These are phyloP conservation scores for Naso thynnoides DNA, from an alignment of 2,797 vertebrate genomes.

Conservation along the genomic window DNA sequence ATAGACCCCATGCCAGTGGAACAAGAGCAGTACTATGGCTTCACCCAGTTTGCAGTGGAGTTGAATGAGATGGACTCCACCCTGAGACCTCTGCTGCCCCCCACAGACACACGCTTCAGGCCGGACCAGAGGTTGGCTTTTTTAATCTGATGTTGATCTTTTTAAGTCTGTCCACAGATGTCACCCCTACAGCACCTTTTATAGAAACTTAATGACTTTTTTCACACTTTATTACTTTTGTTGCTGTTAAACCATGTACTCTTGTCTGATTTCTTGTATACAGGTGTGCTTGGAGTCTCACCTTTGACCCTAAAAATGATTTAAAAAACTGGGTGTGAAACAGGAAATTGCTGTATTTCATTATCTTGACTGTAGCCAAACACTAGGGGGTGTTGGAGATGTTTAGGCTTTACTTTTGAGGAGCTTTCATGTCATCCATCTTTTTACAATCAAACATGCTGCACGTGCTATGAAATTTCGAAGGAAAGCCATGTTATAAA, in stretches of 20 bases:
- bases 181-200: background rate
- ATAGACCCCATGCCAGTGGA: conserved; percentile 92
- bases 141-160: background rate
- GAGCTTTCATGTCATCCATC: too few relatives aligned
- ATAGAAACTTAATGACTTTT: background rate
- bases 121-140: conserved; percentile 93
- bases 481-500: too few relatives aligned
- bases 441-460: too few relatives aligned
- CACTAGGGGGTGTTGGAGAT: too few relatives aligned
- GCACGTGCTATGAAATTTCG: too few relatives aligned
- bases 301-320: conserved; percentile 15
- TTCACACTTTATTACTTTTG: background rate
- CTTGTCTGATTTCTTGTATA: background rate
- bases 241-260: conserved; percentile 35
- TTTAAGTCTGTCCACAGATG: background rate
- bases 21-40: conserved; percentile 94
- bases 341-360: too few relatives aligned
- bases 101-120: conserved; percentile 95
- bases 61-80: conserved; percentile 92
- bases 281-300: background rate
- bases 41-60: conserved; percentile 95
- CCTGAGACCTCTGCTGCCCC: conserved; percentile 87
- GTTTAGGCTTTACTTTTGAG: too few relatives aligned
- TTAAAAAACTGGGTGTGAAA: conserved; percentile 38
- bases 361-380: too few relatives aligned